Evolutionary conservation across 2,888 invertebrate species (phyloP).

Genomic region (Tetrapedia diversipes): DNA sequence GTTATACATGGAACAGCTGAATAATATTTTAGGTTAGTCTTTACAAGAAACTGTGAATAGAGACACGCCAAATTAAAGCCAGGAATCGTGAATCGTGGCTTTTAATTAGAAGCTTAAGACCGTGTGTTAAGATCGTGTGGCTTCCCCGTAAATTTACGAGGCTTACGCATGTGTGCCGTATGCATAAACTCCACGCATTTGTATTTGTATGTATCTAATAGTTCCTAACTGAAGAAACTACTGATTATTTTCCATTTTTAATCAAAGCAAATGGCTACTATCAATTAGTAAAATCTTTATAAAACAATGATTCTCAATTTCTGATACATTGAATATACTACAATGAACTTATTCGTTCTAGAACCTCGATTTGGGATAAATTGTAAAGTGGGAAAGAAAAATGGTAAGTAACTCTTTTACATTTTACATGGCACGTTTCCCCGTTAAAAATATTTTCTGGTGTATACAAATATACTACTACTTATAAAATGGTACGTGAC

Average conservation of each 20-base stretch:
- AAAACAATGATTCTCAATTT: too few relatives aligned
- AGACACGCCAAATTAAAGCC: slow-evolving; percentile 61
- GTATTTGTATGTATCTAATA: slow-evolving; percentile 12
- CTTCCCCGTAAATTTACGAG: slow-evolving; percentile 60
- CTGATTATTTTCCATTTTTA: too few relatives aligned
- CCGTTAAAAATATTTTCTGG: too few relatives aligned
- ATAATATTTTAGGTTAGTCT: slow-evolving; percentile 20
- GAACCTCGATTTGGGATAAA: too few relatives aligned
- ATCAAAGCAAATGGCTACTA: neutral
- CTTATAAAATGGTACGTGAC: too few relatives aligned
- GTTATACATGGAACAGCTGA: slow-evolving; percentile 3
- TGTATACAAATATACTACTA: too few relatives aligned
- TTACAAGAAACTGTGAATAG: slow-evolving; percentile 55
- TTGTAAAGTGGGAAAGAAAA: too few relatives aligned
- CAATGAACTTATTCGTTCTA: too few relatives aligned
- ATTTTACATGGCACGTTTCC: too few relatives aligned
- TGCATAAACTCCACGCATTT: neutral
- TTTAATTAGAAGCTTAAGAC: slow-evolving; percentile 73
- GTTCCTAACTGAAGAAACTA: slow-evolving; percentile 24
- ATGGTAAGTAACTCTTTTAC: too few relatives aligned
- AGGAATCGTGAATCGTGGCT: slow-evolving; percentile 68
- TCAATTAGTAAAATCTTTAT: neutral
- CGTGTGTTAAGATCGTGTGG: slow-evolving; percentile 63
- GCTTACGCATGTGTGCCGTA: neutral
- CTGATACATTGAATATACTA: too few relatives aligned